These are phyloP conservation scores for Astreopora myriophthalma DNA, from an alignment of 64 coral and sea anemone species.

Conservation along the genomic window DNA sequence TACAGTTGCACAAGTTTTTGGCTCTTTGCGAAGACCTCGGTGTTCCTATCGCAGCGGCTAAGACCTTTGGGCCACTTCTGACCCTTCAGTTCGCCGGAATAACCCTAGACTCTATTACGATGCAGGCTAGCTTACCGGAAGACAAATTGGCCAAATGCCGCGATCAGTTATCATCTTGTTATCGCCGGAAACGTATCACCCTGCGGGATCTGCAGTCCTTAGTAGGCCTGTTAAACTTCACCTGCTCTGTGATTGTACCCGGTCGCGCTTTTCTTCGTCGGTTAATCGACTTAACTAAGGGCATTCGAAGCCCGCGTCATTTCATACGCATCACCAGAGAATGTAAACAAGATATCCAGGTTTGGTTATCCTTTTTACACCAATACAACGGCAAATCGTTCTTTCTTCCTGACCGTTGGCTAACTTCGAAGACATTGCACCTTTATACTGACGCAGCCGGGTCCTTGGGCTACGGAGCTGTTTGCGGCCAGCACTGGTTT, in stretches of 20 bases:
- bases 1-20: neutral
- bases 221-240: constrained; percentile 29
- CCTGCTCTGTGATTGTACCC: constrained; percentile 18
- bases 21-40: neutral
- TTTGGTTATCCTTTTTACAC: neutral
- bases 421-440: neutral
- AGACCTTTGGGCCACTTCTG: too few species aligned
- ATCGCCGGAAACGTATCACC: too few species aligned
- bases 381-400: neutral
- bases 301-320: neutral
- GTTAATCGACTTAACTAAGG: constrained; percentile 35
- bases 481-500: constrained; percentile 17
- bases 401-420: neutral
- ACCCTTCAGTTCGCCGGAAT: too few species aligned
- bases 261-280: constrained; percentile 31
- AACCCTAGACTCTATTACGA: too few species aligned
- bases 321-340: neutral
- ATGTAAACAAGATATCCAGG: neutral
- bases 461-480: neutral
- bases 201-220: too few species aligned
- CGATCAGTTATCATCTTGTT: too few species aligned
- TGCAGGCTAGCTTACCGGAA: too few species aligned
- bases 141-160: too few species aligned
- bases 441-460: neutral
- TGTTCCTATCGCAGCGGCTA: too few species aligned